Evolutionary conservation across 1,140 invertebrate genomes (phyloP).

Genomic region (Dinoponera quadriceps): DNA sequence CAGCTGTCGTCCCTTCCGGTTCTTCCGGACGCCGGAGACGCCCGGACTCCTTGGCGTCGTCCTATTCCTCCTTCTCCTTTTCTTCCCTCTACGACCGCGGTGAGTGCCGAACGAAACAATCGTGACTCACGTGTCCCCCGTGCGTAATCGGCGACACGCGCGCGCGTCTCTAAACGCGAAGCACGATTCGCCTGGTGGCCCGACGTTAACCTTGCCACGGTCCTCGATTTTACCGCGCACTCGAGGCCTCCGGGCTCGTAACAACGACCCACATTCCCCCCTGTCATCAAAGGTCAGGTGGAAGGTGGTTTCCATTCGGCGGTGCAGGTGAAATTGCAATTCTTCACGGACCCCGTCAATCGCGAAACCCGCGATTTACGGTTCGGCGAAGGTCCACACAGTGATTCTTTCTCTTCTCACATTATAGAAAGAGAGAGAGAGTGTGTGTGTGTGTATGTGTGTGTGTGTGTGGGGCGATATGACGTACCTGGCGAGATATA

Average conservation of each 20-base stretch:
- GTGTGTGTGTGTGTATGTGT: no score
- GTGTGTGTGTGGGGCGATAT: neutral
- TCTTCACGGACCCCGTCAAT: no score
- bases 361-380: no score
- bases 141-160: constrained; percentile 42
- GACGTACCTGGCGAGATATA: neutral
- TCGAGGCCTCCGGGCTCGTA: constrained; percentile 6
- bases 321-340: no score
- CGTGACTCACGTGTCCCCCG: constrained; percentile 34
- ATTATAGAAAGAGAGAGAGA: no score
- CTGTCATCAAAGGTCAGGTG: neutral
- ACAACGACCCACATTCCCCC: neutral
- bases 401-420: no score
- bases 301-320: neutral
- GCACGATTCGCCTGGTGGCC: constrained; percentile 17
- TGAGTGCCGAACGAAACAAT: neutral
- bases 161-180: constrained; percentile 21
- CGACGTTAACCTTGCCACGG: constrained; percentile 39
- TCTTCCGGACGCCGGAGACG: constrained; percentile 38
- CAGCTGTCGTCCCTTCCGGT: constrained; percentile 52
- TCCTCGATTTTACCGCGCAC: constrained; percentile 37
- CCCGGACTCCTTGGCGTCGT: no score
- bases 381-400: no score
- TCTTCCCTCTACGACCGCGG: constrained; percentile 1
- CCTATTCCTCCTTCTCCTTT: constrained; percentile 16